Percentiles rank a stretch among this genome's conserved stretches.
phyloP scores from a whole-genome alignment of 2,113 vertebrate genomes.

The Elephas maximus region DNA sequence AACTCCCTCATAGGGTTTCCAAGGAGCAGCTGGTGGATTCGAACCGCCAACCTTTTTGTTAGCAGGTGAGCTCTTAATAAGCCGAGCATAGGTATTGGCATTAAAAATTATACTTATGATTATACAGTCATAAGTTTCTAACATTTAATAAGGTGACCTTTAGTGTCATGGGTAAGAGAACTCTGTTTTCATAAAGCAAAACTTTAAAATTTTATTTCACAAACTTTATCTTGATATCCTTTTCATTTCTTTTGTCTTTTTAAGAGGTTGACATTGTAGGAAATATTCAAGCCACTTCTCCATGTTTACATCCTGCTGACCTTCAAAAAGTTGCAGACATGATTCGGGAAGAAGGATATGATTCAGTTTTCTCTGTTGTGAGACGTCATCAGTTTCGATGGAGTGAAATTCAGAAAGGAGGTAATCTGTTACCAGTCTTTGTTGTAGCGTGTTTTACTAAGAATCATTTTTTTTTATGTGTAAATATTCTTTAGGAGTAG shows the following conservation, averaged over 20 bases:
- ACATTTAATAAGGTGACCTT: not conserved
- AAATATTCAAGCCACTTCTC: constrained; percentile 97
- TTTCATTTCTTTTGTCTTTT: constrained; percentile 69
- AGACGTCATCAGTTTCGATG: constrained; percentile 96
- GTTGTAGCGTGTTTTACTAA: not conserved
- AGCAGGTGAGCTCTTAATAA: too few relatives aligned
- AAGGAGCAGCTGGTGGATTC: too few relatives aligned
- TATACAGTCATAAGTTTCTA: not conserved
- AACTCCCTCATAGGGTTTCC: too few relatives aligned
- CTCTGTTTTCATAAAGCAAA: not conserved
- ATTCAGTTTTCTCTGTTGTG: constrained; percentile 97
- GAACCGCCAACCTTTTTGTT: too few relatives aligned
- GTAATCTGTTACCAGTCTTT: constrained; percentile 84
- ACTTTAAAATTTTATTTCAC: not conserved
- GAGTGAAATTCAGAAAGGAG: constrained; percentile 93
- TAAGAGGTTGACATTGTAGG: constrained; percentile 95
- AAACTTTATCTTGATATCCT: constrained; percentile 28
- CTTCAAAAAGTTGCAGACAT: constrained; percentile 92
- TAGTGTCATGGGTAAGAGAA: not conserved
- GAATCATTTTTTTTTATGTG: not conserved
- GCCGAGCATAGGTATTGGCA: not conserved
- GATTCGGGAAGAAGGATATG: constrained; percentile 90
- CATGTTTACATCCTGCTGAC: constrained; percentile 95
- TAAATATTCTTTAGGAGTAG: not conserved
- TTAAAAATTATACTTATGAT: not conserved